These are phyloP conservation scores for Phylloscopus trochiloides DNA, from an alignment of 2,113 vertebrate species.

Conservation along the genomic window DNA sequence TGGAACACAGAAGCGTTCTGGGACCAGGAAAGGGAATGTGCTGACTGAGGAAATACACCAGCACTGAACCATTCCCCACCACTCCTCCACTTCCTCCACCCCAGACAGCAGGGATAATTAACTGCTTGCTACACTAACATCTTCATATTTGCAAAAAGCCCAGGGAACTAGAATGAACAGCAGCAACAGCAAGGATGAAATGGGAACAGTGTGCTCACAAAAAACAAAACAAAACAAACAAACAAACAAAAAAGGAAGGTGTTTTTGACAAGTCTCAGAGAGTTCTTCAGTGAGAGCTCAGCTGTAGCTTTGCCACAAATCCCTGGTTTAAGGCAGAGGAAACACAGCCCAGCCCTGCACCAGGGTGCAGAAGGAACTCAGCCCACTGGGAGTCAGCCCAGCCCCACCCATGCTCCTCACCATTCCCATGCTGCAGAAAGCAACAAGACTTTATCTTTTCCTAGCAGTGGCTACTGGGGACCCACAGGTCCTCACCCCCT, in stretches of 20 bases:
- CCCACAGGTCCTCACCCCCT: not conserved
- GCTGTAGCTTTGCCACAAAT: not conserved
- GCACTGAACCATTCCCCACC: not conserved
- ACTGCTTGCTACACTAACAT: not conserved
- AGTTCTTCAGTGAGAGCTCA: not conserved
- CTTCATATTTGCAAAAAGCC: not conserved
- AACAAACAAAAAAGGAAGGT: not conserved
- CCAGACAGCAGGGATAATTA: not conserved
- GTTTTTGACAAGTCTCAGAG: not conserved
- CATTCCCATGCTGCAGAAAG: not conserved
- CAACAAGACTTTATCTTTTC: rapidly evolving
- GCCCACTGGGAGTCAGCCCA: not conserved
- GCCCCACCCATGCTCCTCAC: rapidly evolving
- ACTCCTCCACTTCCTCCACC: not conserved
- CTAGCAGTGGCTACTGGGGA: not conserved
- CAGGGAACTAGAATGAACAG: not conserved
- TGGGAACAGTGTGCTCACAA: not conserved
- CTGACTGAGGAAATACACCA: not conserved
- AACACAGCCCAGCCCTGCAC: not conserved
- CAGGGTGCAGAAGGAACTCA: not conserved
- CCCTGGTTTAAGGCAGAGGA: not conserved
- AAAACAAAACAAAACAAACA: not conserved
- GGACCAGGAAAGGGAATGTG: not conserved
- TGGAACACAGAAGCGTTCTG: not conserved
- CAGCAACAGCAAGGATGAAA: not conserved